Evolutionary conservation across 2,113 vertebrate species (phyloP), one percentile per base, ranked within the genome.

Genomic region (Lathamus discolor): DNA sequence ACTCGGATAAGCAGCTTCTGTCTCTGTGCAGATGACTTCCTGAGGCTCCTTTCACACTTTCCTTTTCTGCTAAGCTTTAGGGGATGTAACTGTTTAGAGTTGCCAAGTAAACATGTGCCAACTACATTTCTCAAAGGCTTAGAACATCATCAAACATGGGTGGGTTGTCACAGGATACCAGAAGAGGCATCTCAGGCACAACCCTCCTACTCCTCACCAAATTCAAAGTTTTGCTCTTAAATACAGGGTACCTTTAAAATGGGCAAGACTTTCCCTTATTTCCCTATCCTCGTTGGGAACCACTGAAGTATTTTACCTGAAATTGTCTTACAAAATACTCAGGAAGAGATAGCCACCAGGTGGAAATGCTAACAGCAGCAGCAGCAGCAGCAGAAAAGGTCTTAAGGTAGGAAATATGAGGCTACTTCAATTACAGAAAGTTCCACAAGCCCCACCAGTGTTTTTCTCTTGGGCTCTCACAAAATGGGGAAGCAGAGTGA

Each of bases 401-500:
- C 69, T 94, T 91, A 84, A 84, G 62, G 69, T 27, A 81, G 44
- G 74, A 92, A 88, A 90, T 68, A 81, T 37, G 17, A 29, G 52
- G 33, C 54, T 92, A 68, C 86, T 92, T 92, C 39, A 93, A 63
- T 94, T 80, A 88, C 4, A 84, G 79, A 93, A 90, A 33, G 33
- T 85, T 81, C 88, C 85, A 86, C 46, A 72, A 82, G 57, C 64
- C 54, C 74, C 75, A 44, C 66, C 49, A 88, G 39, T 93, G 62
- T 89, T 91, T 91, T 66, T 91, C 76, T 73, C 82, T 68, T 73
- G 55, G 88, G 46, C 12, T 91, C 43, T 93, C 63, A 73, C 44
- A 90, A 94, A 92, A 93, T 52, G 22, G 70, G 33, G 51, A 87
- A 83, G 41, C 69, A 93, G 75, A 88, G 74, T 87, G 39, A 97